Evolutionary conservation across 2,113 vertebrate species (phyloP).

Genomic region (Rhizomys pruinosus): DNA sequence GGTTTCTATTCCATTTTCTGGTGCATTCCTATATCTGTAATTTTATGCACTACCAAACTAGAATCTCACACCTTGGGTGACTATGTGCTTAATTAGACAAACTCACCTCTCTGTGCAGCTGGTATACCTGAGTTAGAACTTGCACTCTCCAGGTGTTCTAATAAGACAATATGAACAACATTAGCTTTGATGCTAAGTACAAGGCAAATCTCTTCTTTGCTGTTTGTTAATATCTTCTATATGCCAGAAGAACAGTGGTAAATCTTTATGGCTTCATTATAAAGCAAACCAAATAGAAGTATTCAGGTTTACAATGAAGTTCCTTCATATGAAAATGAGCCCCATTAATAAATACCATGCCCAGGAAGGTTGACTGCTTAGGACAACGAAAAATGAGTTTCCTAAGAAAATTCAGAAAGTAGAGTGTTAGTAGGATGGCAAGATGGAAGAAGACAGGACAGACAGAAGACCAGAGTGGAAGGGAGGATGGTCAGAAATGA

Average conservation of each 20-base stretch:
- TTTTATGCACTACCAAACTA: slow-evolving; percentile 74
- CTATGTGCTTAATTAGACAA: slow-evolving; percentile 76
- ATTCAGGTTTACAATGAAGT: slow-evolving; percentile 48
- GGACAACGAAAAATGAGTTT: slow-evolving; percentile 24
- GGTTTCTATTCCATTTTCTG: slow-evolving; percentile 2
- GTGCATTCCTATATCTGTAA: slow-evolving; percentile 13
- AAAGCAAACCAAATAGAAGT: slow-evolving; percentile 69
- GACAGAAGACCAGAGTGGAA: background rate
- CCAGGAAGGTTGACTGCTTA: slow-evolving; percentile 23
- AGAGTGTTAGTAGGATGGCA: slow-evolving; percentile 36
- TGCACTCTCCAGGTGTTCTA: slow-evolving; percentile 90
- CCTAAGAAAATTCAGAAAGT: slow-evolving; percentile 33
- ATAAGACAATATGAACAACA: slow-evolving; percentile 83
- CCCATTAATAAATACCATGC: slow-evolving; percentile 57
- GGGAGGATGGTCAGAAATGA: slow-evolving; percentile 1
- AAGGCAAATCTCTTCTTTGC: slow-evolving; percentile 73
- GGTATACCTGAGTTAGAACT: slow-evolving; percentile 89
- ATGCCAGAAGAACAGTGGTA: slow-evolving; percentile 34
- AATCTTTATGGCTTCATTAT: slow-evolving; percentile 59
- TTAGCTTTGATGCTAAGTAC: slow-evolving; percentile 67
- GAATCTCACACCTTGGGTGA: slow-evolving; percentile 80
- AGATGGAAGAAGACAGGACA: background rate
- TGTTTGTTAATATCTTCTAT: slow-evolving; percentile 55
- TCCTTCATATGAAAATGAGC: slow-evolving; percentile 53
- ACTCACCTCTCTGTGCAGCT: slow-evolving; percentile 93